phyloP scores from a whole-genome alignment of 2,888 invertebrate genomes.

The Silvanus unidentatus region DNA sequence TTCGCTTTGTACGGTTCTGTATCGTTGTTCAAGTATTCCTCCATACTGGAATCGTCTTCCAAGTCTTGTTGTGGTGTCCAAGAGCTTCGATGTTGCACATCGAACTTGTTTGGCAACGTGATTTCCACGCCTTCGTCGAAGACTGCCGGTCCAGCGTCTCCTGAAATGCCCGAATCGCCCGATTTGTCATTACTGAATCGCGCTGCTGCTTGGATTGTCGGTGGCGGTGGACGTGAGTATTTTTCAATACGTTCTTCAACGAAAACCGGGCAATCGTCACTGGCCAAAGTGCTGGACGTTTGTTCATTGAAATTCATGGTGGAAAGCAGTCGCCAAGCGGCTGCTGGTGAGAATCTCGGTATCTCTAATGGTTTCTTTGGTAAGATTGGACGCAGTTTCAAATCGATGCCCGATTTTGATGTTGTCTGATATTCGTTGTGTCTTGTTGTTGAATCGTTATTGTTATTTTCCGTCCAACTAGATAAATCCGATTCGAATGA shows the following conservation, averaged over 20 bases:
- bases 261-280: conserved; percentile 41
- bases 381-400: conserved; percentile 70
- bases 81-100: conserved; percentile 35
- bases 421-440: conserved; percentile 13
- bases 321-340: conserved; percentile 74
- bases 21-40: conserved; percentile 33
- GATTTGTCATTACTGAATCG: conserved; percentile 60
- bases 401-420: conserved; percentile 58
- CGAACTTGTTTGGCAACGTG: not conserved
- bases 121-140: conserved; percentile 45
- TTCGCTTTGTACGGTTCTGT: conserved; percentile 16
- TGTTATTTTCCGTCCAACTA: conserved; percentile 48
- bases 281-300: conserved; percentile 28
- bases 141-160: conserved; percentile 60
- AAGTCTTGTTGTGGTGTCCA: conserved; percentile 88
- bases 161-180: conserved; percentile 79
- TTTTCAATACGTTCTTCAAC: conserved; percentile 52
- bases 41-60: conserved; percentile 47
- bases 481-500: conserved; percentile 56
- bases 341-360: conserved; percentile 75
- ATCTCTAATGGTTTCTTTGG: conserved; percentile 73
- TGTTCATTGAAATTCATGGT: conserved; percentile 45
- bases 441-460: conserved; percentile 33
- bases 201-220: conserved; percentile 46
- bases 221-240: conserved; percentile 49